Percentiles rank a stretch among this genome's conserved stretches.
Evolutionary conservation across 2,888 invertebrate genomes (phyloP).

Genomic region (Mechanitis messenoides): DNA sequence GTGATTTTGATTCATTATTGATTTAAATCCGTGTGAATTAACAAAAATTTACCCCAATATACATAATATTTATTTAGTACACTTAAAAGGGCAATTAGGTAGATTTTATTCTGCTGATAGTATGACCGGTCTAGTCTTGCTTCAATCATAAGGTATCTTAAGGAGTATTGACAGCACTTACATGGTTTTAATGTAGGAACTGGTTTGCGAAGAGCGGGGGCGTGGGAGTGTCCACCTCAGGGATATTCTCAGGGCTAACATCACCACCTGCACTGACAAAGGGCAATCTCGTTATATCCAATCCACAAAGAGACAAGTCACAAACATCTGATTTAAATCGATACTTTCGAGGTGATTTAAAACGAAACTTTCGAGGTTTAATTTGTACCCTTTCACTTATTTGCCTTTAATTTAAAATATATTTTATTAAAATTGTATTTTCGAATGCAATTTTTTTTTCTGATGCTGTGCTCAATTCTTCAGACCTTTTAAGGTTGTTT

Average conservation of each 20-base stretch:
- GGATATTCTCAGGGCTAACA: conserved; percentile 69
- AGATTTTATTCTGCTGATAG: conserved; percentile 22
- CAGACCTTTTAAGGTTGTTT: no score
- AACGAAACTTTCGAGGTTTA: conserved; percentile 10
- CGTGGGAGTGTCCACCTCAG: conserved; percentile 69
- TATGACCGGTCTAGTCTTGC: conserved; percentile 26
- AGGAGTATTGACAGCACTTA: conserved; percentile 63
- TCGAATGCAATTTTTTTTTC: no score
- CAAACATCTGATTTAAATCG: conserved; percentile 26
- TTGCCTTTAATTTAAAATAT: neutral
- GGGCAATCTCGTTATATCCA: conserved; percentile 57
- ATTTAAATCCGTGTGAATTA: conserved; percentile 42
- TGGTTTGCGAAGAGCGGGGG: conserved; percentile 65
- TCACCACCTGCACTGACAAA: conserved; percentile 66
- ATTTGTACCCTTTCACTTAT: neutral
- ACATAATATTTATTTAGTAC: neutral
- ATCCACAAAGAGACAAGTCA: conserved; percentile 61
- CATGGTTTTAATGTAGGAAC: conserved; percentile 55
- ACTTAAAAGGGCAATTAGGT: conserved; percentile 18
- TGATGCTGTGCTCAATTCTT: no score
- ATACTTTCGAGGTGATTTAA: conserved; percentile 9
- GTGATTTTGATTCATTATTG: conserved; percentile 50
- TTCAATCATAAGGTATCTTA: conserved; percentile 32
- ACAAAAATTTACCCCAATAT: neutral
- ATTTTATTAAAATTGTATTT: no score